Base-by-base conservation (phyloP, 2,113 vertebrate species). In the Regulus satrapa region DNA sequence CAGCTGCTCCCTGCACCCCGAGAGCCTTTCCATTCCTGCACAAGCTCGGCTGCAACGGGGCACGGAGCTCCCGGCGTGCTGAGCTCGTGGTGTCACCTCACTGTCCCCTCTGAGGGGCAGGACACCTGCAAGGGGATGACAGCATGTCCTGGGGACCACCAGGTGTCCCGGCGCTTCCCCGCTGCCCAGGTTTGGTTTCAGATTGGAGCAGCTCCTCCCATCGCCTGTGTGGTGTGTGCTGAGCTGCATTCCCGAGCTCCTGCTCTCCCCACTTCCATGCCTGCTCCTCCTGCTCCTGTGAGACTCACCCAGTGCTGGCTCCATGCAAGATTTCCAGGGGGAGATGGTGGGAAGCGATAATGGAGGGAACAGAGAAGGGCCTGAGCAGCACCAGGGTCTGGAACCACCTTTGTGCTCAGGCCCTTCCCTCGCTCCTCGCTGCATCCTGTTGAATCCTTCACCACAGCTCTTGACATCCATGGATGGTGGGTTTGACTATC, bases 301-400 rank as follows among this genome's bases (percentile, higher is more conserved):
- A 49, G 36, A 73, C 40, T 81, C 68, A 21, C 31, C 36, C 41
- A 5, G 71, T 5, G 38, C 40, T 26, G 2, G 28, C 9, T 88
- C 51, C 19, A 12, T 8, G 21, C 0, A 0, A 0, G 2, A n/a
- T 66, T 45, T 1, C 0, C 45, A 24, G 76, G 18, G 89, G 62
- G 34, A 58, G 18, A 8, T 1, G 14, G 49, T 45, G 62, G 46
- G 32, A 75, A 89, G 13, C 0, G 0, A 13, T 4, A 46, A n/a
- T 3, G 19, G 62, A 55, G 72, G 58, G 58, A 62, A n/a, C 20
- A 2, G 0, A 18, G 63, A 20, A 18, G 3, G 21, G 51, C 20
- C 61, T 46, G 66, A 34, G 85, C 66, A 74, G 31, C 4, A 3
- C 6, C 38, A 3, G 49, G 34, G 7, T 14, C 62, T 41, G 88